A percentile compares a stretch with the other conserved stretches of the same genome.
These are phyloP conservation scores for Dreissena rostriformis DNA, from an alignment of 1,140 invertebrate genomes.

Conservation along the genomic window DNA sequence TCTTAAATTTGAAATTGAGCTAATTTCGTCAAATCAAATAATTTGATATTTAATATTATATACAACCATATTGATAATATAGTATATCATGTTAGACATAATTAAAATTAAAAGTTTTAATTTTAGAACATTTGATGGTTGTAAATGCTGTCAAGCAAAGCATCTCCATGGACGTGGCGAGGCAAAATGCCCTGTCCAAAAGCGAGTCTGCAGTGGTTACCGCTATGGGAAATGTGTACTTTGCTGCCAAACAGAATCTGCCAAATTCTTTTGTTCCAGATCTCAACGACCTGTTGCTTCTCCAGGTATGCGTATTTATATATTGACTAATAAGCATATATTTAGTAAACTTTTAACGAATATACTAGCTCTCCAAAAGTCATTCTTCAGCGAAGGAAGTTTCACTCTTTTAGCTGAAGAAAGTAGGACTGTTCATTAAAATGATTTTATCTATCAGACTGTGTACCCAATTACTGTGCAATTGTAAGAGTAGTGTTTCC, in stretches of 20 bases:
- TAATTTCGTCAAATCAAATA: background rate
- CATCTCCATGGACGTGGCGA: conserved; percentile 1
- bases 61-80: background rate
- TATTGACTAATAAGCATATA: background rate
- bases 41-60: background rate
- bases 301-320: conserved; percentile 28
- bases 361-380: background rate
- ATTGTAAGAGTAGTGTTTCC: too few relatives aligned
- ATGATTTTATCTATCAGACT: too few relatives aligned
- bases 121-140: conserved; percentile 15
- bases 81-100: background rate
- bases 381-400: background rate
- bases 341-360: background rate
- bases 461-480: too few relatives aligned
- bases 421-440: too few relatives aligned
- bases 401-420: too few relatives aligned
- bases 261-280: conserved; percentile 23
- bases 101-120: background rate
- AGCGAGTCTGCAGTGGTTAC: conserved; percentile 27
- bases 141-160: background rate
- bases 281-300: conserved; percentile 26
- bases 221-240: conserved; percentile 39
- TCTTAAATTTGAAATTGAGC: background rate
- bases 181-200: background rate
- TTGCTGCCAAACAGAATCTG: conserved; percentile 34